Conservation (phyloP, 2,888 invertebrate genomes). For the Diarsia brunnea region DNA sequence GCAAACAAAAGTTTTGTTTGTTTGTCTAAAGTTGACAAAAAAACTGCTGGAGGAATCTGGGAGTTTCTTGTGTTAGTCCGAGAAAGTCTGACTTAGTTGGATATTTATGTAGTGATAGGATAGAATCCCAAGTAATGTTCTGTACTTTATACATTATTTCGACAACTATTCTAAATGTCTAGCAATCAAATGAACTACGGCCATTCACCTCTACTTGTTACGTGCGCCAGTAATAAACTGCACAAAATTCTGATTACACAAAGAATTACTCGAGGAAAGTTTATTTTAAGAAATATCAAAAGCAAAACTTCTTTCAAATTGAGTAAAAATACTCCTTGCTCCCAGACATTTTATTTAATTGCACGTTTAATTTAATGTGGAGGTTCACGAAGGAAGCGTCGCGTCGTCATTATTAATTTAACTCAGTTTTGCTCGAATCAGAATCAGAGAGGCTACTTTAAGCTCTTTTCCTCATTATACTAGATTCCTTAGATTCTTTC, state of each 20-base stretch:
- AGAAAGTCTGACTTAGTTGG: conserved; percentile 14
- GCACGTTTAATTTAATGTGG: conserved; percentile 53
- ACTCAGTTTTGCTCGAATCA: conserved; percentile 52
- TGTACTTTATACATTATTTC: background rate
- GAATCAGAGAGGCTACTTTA: conserved; percentile 41
- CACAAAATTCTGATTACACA: background rate
- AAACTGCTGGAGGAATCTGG: conserved; percentile 34
- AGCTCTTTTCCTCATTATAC: conserved; percentile 44
- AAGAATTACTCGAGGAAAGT: conserved; percentile 3
- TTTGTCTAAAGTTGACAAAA: conserved; percentile 22
- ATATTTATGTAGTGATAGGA: conserved; percentile 17
- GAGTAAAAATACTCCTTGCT: conserved; percentile 37
- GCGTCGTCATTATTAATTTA: conserved; percentile 55
- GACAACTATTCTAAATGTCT: background rate
- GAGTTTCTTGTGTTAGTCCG: conserved; percentile 13
- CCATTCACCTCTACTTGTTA: conserved; percentile 11
- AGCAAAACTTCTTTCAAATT: conserved; percentile 27
- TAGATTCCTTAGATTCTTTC: conserved; percentile 28
- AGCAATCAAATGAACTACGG: conserved; percentile 17
- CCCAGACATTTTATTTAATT: conserved; percentile 58
- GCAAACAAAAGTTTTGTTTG: conserved; percentile 37
- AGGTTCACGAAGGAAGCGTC: conserved; percentile 39
- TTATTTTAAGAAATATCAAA: background rate
- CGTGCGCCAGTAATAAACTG: conserved; percentile 3
- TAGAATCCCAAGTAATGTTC: background rate